Base-by-base conservation (phyloP, 2,797 vertebrate genomes). In the Crax fasciolata region DNA sequence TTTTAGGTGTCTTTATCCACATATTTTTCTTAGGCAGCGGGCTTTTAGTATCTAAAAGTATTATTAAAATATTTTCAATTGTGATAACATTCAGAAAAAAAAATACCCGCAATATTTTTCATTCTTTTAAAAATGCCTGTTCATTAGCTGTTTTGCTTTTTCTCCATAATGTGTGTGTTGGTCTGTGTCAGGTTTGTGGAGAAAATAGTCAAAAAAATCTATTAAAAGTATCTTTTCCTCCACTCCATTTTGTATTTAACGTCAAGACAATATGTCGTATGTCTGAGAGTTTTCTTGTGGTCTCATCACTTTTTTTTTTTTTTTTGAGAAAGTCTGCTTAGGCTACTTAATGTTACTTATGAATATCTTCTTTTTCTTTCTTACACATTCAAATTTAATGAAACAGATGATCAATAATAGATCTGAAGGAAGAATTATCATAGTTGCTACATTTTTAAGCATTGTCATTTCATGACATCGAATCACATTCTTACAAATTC, bases 341-440 rank as follows among this genome's bases (percentile, higher is more conserved):
- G 82, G 54, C 1, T 48, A 13, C 20, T 44, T 67, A 39, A 43
- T 83, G 39, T 74, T 80, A 62, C 30, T 55, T 12, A 48, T 72
- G 6, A 54, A 83, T 38, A 48, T 39, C 74, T 95, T 74, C 84
- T 24, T 68, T 95, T 94, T 62, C 49, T 84, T 94, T 86, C 55
- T 52, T 61, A 48, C 17, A 8, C 39, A 80, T 95, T 89, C 77
- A 77, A 87, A 84, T 76, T 55, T 51, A 46, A 65, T 85, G 49
- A 68, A 89, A 93, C 14, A 74, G 27, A 68, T 73, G 58, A 84
- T 89, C 28, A 57, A 46, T 54, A 92, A 74, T 74, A 84, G 14
- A 65, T 85, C 25, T 25, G 10, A 71, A 25, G 62, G 49, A 65
- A 73, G 24, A 71, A 74, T 75, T 93, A 65, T 46, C 5, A 14